Conservation (phyloP, 2,113 vertebrate genomes). For the Petromus typicus region DNA sequence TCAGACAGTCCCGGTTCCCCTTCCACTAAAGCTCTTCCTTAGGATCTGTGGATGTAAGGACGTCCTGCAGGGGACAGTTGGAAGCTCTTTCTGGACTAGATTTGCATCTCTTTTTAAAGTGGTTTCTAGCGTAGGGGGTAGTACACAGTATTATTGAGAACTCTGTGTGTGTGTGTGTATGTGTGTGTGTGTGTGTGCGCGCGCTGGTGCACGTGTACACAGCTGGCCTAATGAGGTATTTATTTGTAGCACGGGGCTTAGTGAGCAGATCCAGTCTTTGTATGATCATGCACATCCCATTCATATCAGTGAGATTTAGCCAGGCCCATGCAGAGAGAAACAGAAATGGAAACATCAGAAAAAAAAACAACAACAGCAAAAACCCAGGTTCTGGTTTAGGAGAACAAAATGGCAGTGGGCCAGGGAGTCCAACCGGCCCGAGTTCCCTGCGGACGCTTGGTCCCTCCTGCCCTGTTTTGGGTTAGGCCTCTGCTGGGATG, state of each 20-base stretch:
- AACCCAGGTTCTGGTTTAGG: not conserved
- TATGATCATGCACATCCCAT: not conserved
- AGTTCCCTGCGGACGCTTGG: no score
- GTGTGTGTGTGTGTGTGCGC: not conserved
- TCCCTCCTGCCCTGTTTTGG: not conserved
- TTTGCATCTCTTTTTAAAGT: conserved; percentile 53
- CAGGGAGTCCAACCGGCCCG: rapidly evolving
- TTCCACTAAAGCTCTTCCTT: not conserved
- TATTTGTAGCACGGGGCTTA: not conserved
- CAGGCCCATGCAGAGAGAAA: not conserved
- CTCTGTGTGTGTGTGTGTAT: not conserved
- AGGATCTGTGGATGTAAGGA: not conserved
- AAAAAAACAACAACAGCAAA: not conserved
- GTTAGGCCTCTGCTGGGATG: not conserved
- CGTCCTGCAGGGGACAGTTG: not conserved
- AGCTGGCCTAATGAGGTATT: rapidly evolving
- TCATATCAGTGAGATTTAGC: not conserved
- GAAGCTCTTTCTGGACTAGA: not conserved
- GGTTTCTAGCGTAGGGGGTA: not conserved
- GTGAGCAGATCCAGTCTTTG: not conserved
- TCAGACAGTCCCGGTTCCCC: not conserved
- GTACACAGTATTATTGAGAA: not conserved
- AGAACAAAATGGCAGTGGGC: not conserved
- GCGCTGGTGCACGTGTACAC: no score
- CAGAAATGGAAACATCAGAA: not conserved